Conservation (phyloP, 2,113 vertebrate species). For the Ancistrus triradiatus region DNA sequence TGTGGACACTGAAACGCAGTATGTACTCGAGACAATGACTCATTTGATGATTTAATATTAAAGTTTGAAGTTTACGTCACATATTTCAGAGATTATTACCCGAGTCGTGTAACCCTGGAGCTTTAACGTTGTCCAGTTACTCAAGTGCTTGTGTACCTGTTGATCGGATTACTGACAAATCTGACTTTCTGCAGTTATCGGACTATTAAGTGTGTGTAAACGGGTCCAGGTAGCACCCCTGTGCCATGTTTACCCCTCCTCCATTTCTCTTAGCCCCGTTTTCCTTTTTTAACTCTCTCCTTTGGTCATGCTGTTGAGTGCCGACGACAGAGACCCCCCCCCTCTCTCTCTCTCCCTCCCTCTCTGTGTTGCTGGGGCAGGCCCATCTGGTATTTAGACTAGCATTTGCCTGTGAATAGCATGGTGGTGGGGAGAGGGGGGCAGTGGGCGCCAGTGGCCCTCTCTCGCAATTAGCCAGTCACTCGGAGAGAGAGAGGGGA, state of each 20-base stretch:
- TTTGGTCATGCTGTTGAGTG: slow-evolving; percentile 26
- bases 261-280: background rate
- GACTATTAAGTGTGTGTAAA: too few species aligned
- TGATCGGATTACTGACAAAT: too few species aligned
- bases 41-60: too few species aligned
- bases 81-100: too few species aligned
- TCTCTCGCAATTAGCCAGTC: slow-evolving; percentile 35
- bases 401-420: slow-evolving; percentile 64
- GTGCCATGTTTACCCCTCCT: slow-evolving; percentile 37
- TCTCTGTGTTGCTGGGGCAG: slow-evolving; percentile 57
- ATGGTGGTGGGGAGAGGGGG: slow-evolving; percentile 45
- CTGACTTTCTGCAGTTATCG: too few species aligned
- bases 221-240: slow-evolving; percentile 40
- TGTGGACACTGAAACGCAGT: too few species aligned
- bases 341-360: slow-evolving; percentile 25
- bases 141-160: too few species aligned
- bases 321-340: slow-evolving; percentile 17
- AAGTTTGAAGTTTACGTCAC: too few species aligned
- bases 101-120: too few species aligned
- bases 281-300: background rate
- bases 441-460: slow-evolving; percentile 44
- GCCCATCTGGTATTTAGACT: slow-evolving; percentile 63
- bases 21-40: too few species aligned
- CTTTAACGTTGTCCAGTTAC: too few species aligned
- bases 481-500: slow-evolving; percentile 19